phyloP scores from a whole-genome alignment of 1,140 invertebrate species.

The Lepidurus packardi region DNA sequence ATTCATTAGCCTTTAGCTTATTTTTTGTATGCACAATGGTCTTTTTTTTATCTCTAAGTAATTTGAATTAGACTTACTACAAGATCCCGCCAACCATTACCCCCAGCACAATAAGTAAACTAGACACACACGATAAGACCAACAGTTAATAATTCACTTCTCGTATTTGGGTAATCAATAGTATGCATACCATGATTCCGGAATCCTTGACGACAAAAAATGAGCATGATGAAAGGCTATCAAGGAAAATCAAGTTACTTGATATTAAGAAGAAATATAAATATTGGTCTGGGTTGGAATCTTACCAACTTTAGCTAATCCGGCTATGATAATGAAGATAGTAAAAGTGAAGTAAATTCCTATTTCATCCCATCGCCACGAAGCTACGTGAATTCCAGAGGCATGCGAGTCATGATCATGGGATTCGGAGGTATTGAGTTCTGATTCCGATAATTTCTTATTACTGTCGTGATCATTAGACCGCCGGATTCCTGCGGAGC shows the following conservation, averaged over 20 bases:
- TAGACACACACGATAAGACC: not conserved
- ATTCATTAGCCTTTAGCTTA: constrained; percentile 41
- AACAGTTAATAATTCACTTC: not conserved
- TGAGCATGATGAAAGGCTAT: constrained; percentile 47
- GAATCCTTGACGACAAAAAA: constrained; percentile 45
- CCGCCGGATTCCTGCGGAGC: not conserved
- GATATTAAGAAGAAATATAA: constrained; percentile 24
- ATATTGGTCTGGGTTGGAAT: not conserved
- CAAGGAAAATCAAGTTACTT: constrained; percentile 33
- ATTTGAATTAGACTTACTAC: constrained; percentile 30
- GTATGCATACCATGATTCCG: constrained; percentile 46
- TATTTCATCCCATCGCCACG: constrained; percentile 54
- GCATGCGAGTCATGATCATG: constrained; percentile 33
- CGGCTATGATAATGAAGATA: constrained; percentile 55
- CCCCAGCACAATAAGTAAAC: constrained; percentile 42
- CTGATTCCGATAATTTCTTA: not conserved
- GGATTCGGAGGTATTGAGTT: not conserved
- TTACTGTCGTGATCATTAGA: not conserved
- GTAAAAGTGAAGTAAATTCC: constrained; percentile 54
- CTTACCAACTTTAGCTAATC: constrained; percentile 58
- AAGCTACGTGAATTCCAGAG: constrained; percentile 46
- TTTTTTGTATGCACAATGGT: constrained; percentile 38
- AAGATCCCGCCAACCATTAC: constrained; percentile 40
- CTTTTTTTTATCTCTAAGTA: constrained; percentile 26
- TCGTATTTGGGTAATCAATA: constrained; percentile 38